A percentile compares a stretch with the other conserved stretches of the same genome.
phyloP scores from a whole-genome alignment of 2,113 vertebrate genomes.

The Synodontis membranacea region DNA sequence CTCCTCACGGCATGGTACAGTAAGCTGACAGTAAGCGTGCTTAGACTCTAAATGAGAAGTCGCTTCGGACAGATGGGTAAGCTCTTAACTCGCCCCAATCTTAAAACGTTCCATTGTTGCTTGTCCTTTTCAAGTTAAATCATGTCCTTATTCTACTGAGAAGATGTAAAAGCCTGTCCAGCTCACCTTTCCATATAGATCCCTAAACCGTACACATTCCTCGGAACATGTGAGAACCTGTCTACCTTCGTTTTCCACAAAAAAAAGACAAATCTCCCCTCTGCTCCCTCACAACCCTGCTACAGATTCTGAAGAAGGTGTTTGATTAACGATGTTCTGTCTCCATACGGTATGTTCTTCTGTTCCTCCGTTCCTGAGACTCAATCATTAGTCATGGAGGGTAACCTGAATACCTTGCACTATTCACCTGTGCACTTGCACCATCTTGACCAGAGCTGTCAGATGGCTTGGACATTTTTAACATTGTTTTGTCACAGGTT shows the following conservation, averaged over 20 bases:
- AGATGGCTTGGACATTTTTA: conserved; percentile 33
- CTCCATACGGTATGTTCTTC: not conserved
- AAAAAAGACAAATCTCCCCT: not conserved
- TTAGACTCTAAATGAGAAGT: not conserved
- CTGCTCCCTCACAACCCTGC: not conserved
- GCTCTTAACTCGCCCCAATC: not conserved
- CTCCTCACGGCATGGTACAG: not conserved
- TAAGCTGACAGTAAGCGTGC: too few relatives aligned
- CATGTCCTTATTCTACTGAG: not conserved
- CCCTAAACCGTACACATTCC: conserved; percentile 6
- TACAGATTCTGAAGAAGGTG: not conserved
- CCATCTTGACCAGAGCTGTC: conserved; percentile 18
- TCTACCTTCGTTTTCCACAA: not conserved
- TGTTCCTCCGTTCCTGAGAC: conserved; percentile 5
- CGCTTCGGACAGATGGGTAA: not conserved
- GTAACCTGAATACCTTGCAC: not conserved
- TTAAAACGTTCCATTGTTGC: not conserved
- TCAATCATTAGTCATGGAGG: conserved; percentile 8
- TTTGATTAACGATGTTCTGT: conserved; percentile 18
- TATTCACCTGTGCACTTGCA: not conserved
- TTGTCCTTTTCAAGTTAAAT: not conserved
- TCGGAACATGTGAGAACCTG: conserved; percentile 1
- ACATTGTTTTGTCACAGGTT: conserved; percentile 45
- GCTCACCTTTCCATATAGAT: not conserved
- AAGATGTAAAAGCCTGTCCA: not conserved